Base-by-base conservation (phyloP, 2,113 vertebrate species). In the Zapornia atra region DNA sequence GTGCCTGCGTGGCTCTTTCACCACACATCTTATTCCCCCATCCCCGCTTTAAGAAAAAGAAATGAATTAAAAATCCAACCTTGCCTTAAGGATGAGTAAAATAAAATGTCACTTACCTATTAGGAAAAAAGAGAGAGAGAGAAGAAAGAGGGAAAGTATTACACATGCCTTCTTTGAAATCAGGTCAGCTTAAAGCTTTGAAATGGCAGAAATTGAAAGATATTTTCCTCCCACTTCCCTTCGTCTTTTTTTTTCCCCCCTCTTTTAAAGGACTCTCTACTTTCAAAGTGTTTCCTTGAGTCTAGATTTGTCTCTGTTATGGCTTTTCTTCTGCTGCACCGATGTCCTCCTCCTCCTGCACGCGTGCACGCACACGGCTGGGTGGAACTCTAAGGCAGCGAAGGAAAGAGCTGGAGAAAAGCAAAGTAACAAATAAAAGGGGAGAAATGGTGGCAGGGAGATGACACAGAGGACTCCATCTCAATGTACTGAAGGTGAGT, bases 101-200 rank as follows among this genome's bases (percentile, higher is more conserved):
- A 97, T 92, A 97, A 98, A 98, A 97, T 97, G 95, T 95, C 97
- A 98, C 97, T 98, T 98, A 98, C 97, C 97, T 98, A 92, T 96
- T 96, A 96, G 92, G 91, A 9, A 11, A 7, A 50, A 65, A 69
- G 86, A 80, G 76, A 46, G 8, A 46, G 70, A 94, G 34, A 96
- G 77, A 95, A 96, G 90, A 96, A 93, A 97, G 91, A 97, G 73
- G 63, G 70, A 86, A 86, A 96, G 71, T 75, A 95, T 97, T 96
- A 97, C 60, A 95, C 28, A 68, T 5, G 4, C 71, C 25, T 81
- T 78, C 96, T 98, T 98, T 98, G 97, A 98, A 98, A 98, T 97
- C 96, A 96, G 98, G 98, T 97, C 97, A 96, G 91, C 91, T 79
- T 93, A 84, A 36, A 73, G 95, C 97, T 98, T 98, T 97, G 97